Conservation (phyloP, 2,797 vertebrate species). For the Discoglossus pictus region DNA sequence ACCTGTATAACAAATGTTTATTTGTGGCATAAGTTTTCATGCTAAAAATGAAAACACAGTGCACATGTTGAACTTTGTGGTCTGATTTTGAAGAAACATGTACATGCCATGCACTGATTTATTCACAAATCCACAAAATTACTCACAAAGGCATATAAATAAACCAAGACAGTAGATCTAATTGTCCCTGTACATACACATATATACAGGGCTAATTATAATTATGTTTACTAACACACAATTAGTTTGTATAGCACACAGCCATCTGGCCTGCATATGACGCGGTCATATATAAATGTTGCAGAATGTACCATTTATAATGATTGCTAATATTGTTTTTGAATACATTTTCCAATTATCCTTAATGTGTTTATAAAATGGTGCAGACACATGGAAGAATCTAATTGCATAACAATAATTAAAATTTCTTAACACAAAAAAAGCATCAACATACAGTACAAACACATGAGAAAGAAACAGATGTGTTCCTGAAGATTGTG, state of each 20-base stretch:
- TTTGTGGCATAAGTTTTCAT: neutral
- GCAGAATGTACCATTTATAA: conserved; percentile 22
- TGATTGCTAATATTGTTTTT: conserved; percentile 36
- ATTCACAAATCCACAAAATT: conserved; percentile 25
- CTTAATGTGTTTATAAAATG: conserved; percentile 46
- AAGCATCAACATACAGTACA: conserved; percentile 15
- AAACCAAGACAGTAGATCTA: conserved; percentile 24
- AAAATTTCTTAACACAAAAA: conserved; percentile 25
- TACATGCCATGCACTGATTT: conserved; percentile 35
- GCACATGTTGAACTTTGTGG: conserved; percentile 32
- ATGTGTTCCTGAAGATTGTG: conserved; percentile 10
- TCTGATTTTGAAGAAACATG: conserved; percentile 1
- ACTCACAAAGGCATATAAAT: conserved; percentile 34
- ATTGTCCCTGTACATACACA: conserved; percentile 9
- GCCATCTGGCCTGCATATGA: conserved; percentile 27
- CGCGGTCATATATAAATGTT: conserved; percentile 5
- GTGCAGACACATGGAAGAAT: conserved; percentile 20
- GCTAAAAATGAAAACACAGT: conserved; percentile 16
- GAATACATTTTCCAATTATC: conserved; percentile 32
- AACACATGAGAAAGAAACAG: conserved; percentile 18
- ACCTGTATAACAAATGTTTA: too few relatives aligned
- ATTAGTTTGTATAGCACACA: conserved; percentile 20
- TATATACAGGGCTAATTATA: conserved; percentile 21
- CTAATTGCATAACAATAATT: conserved; percentile 28
- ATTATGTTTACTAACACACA: conserved; percentile 35